A percentile compares a stretch with the other conserved stretches of the same genome.
Conservation (phyloP, 2,113 vertebrate genomes). For the Strix aluco region DNA sequence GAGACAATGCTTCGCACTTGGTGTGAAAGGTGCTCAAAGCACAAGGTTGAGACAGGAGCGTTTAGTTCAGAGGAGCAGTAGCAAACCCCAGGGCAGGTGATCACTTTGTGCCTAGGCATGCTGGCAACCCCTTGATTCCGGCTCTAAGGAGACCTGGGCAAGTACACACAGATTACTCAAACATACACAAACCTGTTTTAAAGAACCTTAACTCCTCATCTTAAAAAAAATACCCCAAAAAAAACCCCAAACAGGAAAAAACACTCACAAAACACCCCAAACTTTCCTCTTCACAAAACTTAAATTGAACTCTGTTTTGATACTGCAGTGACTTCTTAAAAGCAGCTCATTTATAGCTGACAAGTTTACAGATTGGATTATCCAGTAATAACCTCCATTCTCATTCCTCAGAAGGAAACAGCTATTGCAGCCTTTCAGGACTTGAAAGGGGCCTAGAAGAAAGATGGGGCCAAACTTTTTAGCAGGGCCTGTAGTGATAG, state of each 20-base stretch:
- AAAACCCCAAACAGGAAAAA: background rate
- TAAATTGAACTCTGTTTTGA: background rate
- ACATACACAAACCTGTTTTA: background rate
- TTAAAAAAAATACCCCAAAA: background rate
- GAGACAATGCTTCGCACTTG: rapidly evolving
- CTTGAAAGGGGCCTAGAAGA: background rate
- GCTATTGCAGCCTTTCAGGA: background rate
- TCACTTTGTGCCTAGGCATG: rapidly evolving
- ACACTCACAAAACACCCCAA: no score
- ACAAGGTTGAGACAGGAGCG: background rate
- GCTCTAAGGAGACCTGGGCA: background rate
- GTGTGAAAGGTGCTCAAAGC: background rate
- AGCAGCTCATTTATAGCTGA: background rate
- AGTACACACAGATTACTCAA: background rate
- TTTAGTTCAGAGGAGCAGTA: rapidly evolving
- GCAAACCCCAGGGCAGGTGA: background rate
- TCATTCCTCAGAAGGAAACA: background rate
- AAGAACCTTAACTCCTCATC: background rate
- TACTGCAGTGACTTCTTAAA: background rate
- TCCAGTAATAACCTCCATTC: no score
- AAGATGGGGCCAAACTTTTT: background rate
- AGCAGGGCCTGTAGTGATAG: background rate
- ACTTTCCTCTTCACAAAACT: background rate
- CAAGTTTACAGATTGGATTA: background rate
- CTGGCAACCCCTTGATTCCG: background rate